Conservation (phyloP, 1,140 invertebrate species). For the Halictus rubicundus region DNA sequence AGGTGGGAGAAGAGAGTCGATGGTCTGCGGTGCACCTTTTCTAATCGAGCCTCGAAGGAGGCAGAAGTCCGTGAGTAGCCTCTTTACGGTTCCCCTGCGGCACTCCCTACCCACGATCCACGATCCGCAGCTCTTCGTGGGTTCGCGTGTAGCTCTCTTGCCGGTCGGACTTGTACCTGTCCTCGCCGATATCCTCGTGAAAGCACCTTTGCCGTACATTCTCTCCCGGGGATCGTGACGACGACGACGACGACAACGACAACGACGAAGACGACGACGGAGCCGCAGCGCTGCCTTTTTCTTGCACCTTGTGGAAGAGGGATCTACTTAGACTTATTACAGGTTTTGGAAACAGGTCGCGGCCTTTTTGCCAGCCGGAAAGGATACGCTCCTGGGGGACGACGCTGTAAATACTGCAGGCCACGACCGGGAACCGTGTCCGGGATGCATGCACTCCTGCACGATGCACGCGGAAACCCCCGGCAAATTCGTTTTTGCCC, state of each 20-base stretch:
- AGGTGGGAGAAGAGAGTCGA: no score
- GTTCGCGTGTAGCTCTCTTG: slow-evolving; percentile 50
- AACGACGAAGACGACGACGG: slow-evolving; percentile 51
- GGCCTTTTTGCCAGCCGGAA: slow-evolving; percentile 33
- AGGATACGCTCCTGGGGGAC: slow-evolving; percentile 16
- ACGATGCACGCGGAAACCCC: not conserved
- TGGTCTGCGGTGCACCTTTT: slow-evolving; percentile 25
- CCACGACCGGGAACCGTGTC: not conserved
- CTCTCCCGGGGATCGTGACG: slow-evolving; percentile 56
- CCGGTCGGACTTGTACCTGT: slow-evolving; percentile 62
- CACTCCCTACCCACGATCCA: slow-evolving; percentile 68
- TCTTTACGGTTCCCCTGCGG: slow-evolving; percentile 68
- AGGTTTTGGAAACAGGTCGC: slow-evolving; percentile 70
- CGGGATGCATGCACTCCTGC: not conserved
- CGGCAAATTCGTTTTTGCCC: no score
- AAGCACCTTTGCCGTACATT: slow-evolving; percentile 63
- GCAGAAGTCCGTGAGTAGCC: slow-evolving; percentile 58
- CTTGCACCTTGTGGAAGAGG: slow-evolving; percentile 40
- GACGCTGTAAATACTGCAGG: not conserved
- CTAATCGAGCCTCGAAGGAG: slow-evolving; percentile 24
- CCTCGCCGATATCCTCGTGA: slow-evolving; percentile 65
- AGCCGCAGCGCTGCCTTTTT: slow-evolving; percentile 46
- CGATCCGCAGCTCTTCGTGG: slow-evolving; percentile 47
- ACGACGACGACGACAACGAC: slow-evolving; percentile 52
- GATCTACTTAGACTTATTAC: slow-evolving; percentile 67